Percentiles rank a stretch among this genome's conserved stretches.
Conservation (phyloP, 2,797 vertebrate species). For the Fundulus diaphanus region DNA sequence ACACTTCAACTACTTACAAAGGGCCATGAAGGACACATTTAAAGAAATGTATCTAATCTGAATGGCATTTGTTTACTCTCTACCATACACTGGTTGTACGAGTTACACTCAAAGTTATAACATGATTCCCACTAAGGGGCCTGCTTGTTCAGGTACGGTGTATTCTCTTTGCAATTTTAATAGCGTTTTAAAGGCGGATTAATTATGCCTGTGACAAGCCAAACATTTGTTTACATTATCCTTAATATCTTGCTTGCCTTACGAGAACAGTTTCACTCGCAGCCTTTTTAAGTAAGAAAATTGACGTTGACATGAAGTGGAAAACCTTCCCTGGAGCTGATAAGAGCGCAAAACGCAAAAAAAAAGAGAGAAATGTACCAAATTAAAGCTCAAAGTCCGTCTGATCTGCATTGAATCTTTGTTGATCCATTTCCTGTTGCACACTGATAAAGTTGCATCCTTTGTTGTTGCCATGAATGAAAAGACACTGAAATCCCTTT, state of each 20-base stretch:
- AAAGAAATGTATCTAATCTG: conserved; percentile 72
- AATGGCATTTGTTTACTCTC: conserved; percentile 55
- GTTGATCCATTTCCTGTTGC: conserved; percentile 26
- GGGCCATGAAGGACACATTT: conserved; percentile 73
- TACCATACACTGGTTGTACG: conserved; percentile 28
- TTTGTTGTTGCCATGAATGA: conserved; percentile 39
- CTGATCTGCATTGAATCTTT: conserved; percentile 25
- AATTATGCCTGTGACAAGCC: conserved; percentile 39
- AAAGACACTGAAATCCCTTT: conserved; percentile 19
- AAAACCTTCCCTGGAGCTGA: conserved; percentile 42
- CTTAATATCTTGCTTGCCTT: conserved; percentile 30
- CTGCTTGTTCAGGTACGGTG: conserved; percentile 36
- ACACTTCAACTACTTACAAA: conserved; percentile 70
- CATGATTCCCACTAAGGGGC: conserved; percentile 15
- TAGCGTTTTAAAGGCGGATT: conserved; percentile 40
- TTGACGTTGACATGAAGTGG: conserved; percentile 19
- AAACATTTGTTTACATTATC: conserved; percentile 48
- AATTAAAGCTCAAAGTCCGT: conserved; percentile 37
- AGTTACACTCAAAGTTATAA: conserved; percentile 21
- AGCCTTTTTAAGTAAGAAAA: conserved; percentile 6
- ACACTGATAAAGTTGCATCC: conserved; percentile 15
- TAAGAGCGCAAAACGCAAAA: conserved; percentile 20
- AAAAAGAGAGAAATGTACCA: conserved; percentile 5
- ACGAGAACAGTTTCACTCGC: conserved; percentile 5
- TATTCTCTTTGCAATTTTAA: conserved; percentile 26